Evolutionary conservation across 2,888 invertebrate species (phyloP).

Genomic region (Tenthredo mesomela): DNA sequence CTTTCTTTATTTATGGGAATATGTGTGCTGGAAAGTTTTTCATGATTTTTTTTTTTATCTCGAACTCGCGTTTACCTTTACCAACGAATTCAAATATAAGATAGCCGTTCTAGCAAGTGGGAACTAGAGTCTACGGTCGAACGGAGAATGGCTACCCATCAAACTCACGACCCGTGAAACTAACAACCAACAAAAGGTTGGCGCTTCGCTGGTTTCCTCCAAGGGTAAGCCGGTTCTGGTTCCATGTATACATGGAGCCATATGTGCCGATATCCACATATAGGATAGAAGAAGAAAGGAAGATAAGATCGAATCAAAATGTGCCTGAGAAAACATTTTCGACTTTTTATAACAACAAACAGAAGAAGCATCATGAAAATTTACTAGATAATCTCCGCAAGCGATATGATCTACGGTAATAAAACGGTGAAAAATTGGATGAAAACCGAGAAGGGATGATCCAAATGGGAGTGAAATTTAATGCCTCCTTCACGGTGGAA

Average conservation of each 20-base stretch:
- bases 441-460: background rate
- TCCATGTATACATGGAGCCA: background rate
- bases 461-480: background rate
- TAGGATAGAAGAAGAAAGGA: background rate
- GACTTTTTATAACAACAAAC: background rate
- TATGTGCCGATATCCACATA: slow-evolving; percentile 24
- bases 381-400: background rate
- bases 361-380: background rate
- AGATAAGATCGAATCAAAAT: background rate
- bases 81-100: slow-evolving; percentile 6
- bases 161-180: slow-evolving; percentile 42
- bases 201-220: background rate
- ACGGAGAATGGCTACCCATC: slow-evolving; percentile 5
- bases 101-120: slow-evolving; percentile 35
- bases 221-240: slow-evolving; percentile 5
- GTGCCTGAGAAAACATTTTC: background rate
- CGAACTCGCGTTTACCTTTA: background rate
- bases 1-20: background rate
- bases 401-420: background rate
- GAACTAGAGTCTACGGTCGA: slow-evolving; percentile 18
- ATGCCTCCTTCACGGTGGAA: background rate
- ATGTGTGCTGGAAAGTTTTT: background rate
- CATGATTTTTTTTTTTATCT: background rate
- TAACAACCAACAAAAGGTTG: slow-evolving; percentile 38
- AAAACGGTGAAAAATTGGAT: background rate